Conservation (phyloP, 2,888 invertebrate genomes). For the Trachelus iudaicus region DNA sequence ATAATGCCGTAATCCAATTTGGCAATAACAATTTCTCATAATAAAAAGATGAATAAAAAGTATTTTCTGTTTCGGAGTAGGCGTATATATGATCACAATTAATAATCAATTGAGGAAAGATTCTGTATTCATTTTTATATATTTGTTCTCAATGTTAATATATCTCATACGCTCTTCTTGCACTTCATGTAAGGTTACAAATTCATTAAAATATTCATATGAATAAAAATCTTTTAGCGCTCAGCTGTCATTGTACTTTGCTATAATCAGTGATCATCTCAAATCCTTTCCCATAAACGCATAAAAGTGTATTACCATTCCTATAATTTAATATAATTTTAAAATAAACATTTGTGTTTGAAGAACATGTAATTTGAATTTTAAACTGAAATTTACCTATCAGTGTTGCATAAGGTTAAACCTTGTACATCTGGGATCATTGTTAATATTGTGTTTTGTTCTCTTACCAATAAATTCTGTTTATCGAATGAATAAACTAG, state of each 20-base stretch:
- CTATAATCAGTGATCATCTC: conserved; percentile 56
- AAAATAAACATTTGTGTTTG: not conserved
- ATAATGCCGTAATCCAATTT: not conserved
- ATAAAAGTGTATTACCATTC: conserved; percentile 52
- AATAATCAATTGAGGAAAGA: not conserved
- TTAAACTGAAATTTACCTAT: not conserved
- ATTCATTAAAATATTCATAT: not conserved
- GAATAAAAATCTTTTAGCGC: not conserved
- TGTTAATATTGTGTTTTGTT: conserved; percentile 37
- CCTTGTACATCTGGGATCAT: conserved; percentile 58
- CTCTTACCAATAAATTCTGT: conserved; percentile 31
- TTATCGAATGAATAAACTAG: conserved; percentile 38
- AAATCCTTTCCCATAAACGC: conserved; percentile 70
- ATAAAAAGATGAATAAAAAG: not conserved
- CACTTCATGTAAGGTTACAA: not conserved
- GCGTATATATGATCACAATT: not conserved
- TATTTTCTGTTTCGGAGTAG: not conserved
- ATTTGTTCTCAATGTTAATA: not conserved
- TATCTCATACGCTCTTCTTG: not conserved
- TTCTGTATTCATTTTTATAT: too few relatives aligned
- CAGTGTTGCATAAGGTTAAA: conserved; percentile 36
- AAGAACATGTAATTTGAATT: not conserved
- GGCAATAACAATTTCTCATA: not conserved
- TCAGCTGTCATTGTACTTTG: not conserved
- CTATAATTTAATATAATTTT: conserved; percentile 32